phyloP scores from a whole-genome alignment of 2,888 invertebrate species.

The Norana najaformis region DNA sequence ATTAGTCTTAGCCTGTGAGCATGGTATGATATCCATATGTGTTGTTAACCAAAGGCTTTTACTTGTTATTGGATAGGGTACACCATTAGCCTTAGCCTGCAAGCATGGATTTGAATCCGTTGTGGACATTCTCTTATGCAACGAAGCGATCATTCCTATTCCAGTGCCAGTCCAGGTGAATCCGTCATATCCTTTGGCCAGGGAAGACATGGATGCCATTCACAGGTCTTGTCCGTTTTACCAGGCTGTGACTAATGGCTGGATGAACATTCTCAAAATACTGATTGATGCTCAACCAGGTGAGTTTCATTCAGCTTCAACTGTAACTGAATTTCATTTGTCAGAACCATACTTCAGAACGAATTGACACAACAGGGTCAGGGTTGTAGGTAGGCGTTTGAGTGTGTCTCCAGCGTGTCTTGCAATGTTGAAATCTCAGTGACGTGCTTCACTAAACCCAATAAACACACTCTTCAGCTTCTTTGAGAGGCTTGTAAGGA shows the following conservation, averaged over 20 bases:
- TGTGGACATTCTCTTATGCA: constrained; percentile 2
- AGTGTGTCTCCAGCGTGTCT: background rate
- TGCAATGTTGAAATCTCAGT: too few species aligned
- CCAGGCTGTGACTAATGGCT: background rate
- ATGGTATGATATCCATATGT: too few species aligned
- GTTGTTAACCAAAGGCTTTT: background rate
- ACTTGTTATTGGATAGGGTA: background rate
- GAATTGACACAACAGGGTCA: too few species aligned
- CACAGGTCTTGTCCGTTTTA: constrained; percentile 6
- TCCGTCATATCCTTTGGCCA: background rate
- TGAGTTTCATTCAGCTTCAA: background rate
- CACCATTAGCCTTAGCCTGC: background rate
- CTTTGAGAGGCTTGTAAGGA: too few species aligned
- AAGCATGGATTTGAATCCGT: background rate
- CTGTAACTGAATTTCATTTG: background rate
- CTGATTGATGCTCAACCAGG: background rate
- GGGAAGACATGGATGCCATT: background rate
- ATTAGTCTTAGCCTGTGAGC: too few species aligned
- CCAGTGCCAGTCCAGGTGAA: background rate
- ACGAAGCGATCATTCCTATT: background rate
- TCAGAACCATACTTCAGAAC: too few species aligned
- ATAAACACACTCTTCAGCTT: background rate
- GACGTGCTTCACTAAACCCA: background rate
- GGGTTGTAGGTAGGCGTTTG: background rate
- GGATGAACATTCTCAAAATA: background rate